phyloP scores from a whole-genome alignment of 2,113 vertebrate species.

The Athene noctua region DNA sequence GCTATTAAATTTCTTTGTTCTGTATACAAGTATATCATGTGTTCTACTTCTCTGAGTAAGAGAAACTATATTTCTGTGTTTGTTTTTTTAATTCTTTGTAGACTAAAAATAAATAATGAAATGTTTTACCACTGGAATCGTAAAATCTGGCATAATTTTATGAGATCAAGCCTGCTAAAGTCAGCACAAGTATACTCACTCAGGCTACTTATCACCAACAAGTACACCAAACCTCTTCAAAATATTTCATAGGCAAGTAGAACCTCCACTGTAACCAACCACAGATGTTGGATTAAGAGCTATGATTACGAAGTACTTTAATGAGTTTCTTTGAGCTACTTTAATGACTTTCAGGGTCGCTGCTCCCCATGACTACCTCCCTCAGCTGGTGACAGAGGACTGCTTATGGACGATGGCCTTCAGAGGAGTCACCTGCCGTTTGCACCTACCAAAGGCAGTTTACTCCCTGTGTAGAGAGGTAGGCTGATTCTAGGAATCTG shows the following conservation, averaged over 20 bases:
- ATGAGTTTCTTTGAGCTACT: neutral
- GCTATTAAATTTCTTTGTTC: neutral
- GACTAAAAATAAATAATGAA: neutral
- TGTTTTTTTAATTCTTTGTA: neutral
- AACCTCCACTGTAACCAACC: neutral
- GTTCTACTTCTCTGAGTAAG: neutral
- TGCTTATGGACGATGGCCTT: neutral
- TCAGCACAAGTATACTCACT: neutral
- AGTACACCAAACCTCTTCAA: neutral
- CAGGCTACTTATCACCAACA: neutral
- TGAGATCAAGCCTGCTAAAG: neutral
- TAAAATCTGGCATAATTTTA: neutral
- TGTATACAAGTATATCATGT: neutral
- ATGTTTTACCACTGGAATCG: neutral
- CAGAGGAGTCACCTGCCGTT: accelerated
- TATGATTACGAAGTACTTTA: neutral
- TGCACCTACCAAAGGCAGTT: neutral
- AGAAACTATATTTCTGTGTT: neutral
- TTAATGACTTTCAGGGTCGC: neutral
- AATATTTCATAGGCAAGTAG: neutral
- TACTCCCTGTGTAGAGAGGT: neutral
- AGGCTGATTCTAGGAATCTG: neutral
- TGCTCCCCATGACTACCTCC: neutral
- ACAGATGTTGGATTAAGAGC: neutral
- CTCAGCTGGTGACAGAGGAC: neutral